Evolutionary conservation across 1,140 invertebrate species (phyloP), one percentile per base, ranked within the genome.

Genomic region (Bombus waltoni): DNA sequence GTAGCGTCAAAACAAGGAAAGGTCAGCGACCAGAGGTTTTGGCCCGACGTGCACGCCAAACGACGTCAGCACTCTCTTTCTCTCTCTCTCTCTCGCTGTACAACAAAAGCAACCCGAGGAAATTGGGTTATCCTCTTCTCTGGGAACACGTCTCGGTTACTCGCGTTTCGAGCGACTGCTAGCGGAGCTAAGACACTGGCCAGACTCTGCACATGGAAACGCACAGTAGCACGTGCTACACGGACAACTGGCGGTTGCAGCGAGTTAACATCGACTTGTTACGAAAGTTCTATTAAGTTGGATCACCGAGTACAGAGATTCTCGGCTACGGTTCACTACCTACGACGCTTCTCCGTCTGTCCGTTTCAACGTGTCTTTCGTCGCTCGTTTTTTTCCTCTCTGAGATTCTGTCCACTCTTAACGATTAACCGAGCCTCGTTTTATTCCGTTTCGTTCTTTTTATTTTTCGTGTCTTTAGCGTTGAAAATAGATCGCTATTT

Each of bases 51-150:
- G 72, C 38, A 6, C 83, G 86, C 78, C 85, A 78, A 87, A 78
- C 79, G 87, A 86, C 87, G 44, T 9, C n/a, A 6, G n/a, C 32
- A 15, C 25, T 28, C 28, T 6, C 32, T 32, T 1, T 32, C 25
- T 28, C 28, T 6, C 25, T 28, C 28, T 6, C 25, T 28, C 28
- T 6, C 25, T 28, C 28, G 2, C 11, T 44, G 13, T 25, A 25
- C 74, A 40, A 62, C 53, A 59, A 25, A 57, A 25, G 32, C 57
- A 81, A 53, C 28, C 73, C 59, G 47, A 6, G 47, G 68, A 86
- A 87, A 93, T 93, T 93, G 87, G 91, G 91, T 93, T 93, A 93
- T 93, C 91, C 90, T 88, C 85, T 91, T 92, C 70, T 89, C 80
- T 62, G 77, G 84, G 73, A 90, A 91, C 92, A 92, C 86, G 88